Evolutionary conservation across 2,797 vertebrate genomes (phyloP).

Genomic region (Esox lucius): DNA sequence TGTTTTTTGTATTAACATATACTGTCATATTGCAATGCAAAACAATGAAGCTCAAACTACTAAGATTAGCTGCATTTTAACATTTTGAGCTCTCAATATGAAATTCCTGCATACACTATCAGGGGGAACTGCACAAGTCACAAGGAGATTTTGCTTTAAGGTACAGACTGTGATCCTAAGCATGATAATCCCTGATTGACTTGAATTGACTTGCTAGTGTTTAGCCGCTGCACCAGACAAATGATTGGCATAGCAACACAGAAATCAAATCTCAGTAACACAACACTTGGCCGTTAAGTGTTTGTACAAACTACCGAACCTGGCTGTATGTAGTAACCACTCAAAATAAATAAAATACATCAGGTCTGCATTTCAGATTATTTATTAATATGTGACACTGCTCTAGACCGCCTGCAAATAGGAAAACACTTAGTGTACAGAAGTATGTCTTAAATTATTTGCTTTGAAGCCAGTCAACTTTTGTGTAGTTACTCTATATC

Average conservation of each 20-base stretch:
- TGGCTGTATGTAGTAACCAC: slow-evolving; percentile 42
- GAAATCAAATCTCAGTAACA: slow-evolving; percentile 67
- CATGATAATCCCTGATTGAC: slow-evolving; percentile 41
- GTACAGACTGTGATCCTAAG: slow-evolving; percentile 53
- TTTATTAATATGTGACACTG: slow-evolving; percentile 20
- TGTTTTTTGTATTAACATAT: slow-evolving; percentile 38
- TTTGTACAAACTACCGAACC: slow-evolving; percentile 68
- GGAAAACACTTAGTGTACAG: slow-evolving; percentile 2
- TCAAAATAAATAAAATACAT: slow-evolving; percentile 31
- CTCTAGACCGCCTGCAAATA: slow-evolving; percentile 12
- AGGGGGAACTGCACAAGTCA: slow-evolving; percentile 31
- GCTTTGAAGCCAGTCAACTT: slow-evolving; percentile 35
- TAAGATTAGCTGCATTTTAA: slow-evolving; percentile 33
- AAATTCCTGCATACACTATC: slow-evolving; percentile 32
- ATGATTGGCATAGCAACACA: slow-evolving; percentile 71
- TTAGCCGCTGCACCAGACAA: slow-evolving; percentile 64
- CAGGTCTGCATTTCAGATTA: not conserved
- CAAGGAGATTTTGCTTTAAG: slow-evolving; percentile 53
- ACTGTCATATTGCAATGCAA: slow-evolving; percentile 10
- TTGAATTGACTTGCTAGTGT: slow-evolving; percentile 68
- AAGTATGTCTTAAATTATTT: slow-evolving; percentile 26
- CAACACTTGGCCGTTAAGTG: slow-evolving; percentile 70
- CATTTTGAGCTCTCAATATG: slow-evolving; percentile 29
- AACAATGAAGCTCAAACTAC: slow-evolving; percentile 46
- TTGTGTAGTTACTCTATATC: slow-evolving; percentile 45